phyloP scores from a whole-genome alignment of 2,888 invertebrate species.

The Ophion slaviceki region DNA sequence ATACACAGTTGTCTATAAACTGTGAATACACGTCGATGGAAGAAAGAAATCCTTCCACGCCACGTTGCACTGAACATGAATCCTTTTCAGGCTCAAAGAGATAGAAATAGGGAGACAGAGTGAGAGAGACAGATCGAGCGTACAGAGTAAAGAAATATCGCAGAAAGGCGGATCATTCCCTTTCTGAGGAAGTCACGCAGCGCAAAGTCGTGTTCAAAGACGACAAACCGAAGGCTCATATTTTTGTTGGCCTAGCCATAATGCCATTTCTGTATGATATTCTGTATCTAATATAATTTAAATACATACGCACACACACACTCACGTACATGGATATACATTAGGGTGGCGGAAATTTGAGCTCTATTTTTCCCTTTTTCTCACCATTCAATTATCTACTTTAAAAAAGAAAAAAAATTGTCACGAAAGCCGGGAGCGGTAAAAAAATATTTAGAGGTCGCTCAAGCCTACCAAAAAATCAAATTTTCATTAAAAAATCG shows the following conservation, averaged over 20 bases:
- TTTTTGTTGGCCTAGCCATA: conserved; percentile 6
- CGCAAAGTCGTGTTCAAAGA: conserved; percentile 26
- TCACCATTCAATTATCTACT: no score
- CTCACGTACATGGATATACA: no score
- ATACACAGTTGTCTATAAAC: conserved; percentile 27
- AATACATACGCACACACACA: no score
- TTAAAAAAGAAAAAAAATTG: no score
- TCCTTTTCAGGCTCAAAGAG: conserved; percentile 22
- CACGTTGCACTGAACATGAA: conserved; percentile 35
- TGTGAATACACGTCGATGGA: conserved; percentile 23
- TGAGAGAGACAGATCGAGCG: neutral
- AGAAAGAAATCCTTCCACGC: conserved; percentile 15
- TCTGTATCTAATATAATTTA: conserved; percentile 6
- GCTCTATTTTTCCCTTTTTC: no score
- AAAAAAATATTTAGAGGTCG: no score
- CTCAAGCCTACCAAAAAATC: no score
- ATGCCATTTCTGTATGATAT: conserved; percentile 23
- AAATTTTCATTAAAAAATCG: no score
- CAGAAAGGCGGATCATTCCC: conserved; percentile 8
- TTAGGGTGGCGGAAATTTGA: no score
- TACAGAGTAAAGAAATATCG: neutral
- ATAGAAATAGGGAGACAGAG: conserved; percentile 9
- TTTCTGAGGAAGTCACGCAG: conserved; percentile 19
- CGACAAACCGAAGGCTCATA: conserved; percentile 17
- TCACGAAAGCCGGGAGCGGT: no score